These are phyloP conservation scores for Poeciliopsis occidentalis DNA, from an alignment of 2,113 vertebrate species.

Conservation along the genomic window DNA sequence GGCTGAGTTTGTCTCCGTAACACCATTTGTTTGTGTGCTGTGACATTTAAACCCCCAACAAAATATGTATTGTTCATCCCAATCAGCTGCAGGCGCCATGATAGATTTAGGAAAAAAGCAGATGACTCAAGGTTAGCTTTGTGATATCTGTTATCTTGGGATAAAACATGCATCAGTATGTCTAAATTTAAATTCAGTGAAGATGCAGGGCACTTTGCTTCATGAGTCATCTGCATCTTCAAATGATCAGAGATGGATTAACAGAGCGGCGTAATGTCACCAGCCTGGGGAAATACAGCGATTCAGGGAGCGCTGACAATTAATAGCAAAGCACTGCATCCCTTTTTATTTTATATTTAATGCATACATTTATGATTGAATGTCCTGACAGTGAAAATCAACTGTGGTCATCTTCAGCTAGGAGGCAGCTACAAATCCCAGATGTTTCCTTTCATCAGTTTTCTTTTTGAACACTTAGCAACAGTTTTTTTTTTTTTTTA, in stretches of 20 bases:
- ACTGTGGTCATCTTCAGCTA: no score
- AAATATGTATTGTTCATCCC: conserved; percentile 31
- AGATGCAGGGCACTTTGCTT: conserved; percentile 9
- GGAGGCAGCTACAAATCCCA: no score
- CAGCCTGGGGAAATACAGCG: conserved; percentile 11
- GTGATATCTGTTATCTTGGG: conserved; percentile 38
- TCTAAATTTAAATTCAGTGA: conserved; percentile 28
- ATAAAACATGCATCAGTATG: conserved; percentile 30
- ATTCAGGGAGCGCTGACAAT: not conserved
- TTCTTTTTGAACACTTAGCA: no score
- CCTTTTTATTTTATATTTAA: no score
- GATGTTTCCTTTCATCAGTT: no score
- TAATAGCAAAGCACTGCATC: no score
- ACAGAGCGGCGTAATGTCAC: conserved; percentile 19
- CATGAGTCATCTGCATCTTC: conserved; percentile 16
- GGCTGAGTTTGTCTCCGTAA: conserved; percentile 9
- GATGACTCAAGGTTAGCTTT: conserved; percentile 33
- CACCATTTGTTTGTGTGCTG: conserved; percentile 34
- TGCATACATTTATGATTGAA: no score
- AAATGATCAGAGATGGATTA: conserved; percentile 41
- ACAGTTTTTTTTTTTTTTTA: no score
- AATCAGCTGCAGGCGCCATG: conserved; percentile 3
- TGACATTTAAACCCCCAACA: conserved; percentile 51
- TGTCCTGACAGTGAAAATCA: no score
- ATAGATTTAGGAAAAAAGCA: conserved; percentile 12